Evolutionary conservation across 2,888 invertebrate genomes (phyloP).

Genomic region (Aspidiotus destructor): DNA sequence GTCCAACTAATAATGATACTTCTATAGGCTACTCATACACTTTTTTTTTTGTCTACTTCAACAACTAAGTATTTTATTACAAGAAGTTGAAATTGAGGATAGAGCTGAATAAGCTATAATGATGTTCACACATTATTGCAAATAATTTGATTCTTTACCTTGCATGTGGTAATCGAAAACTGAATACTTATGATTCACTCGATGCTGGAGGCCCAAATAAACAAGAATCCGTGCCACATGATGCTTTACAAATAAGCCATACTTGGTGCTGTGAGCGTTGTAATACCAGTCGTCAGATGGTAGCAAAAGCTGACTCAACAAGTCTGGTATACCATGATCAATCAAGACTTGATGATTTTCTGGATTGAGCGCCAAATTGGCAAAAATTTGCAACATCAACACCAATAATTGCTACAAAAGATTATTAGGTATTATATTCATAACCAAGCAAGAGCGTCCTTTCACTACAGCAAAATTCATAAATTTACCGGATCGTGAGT

Average conservation of each 20-base stretch:
- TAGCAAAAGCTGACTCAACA: constrained; percentile 51
- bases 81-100: too few species aligned
- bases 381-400: constrained; percentile 52
- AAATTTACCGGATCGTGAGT: constrained; percentile 52
- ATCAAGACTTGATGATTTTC: constrained; percentile 47
- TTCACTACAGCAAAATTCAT: background rate
- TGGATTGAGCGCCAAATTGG: constrained; percentile 51
- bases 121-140: too few species aligned
- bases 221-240: constrained; percentile 54
- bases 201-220: constrained; percentile 53
- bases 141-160: constrained; percentile 40
- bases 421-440: constrained; percentile 11
- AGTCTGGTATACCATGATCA: constrained; percentile 52
- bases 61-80: too few species aligned
- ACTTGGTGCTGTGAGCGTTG: constrained; percentile 55
- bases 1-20: too few species aligned
- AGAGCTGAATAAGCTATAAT: too few species aligned
- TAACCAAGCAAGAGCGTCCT: background rate
- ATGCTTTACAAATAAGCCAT: constrained; percentile 54
- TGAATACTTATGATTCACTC: constrained; percentile 51
- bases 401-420: constrained; percentile 51
- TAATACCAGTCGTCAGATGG: constrained; percentile 60
- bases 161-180: constrained; percentile 47
- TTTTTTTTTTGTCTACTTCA: too few species aligned
- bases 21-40: too few species aligned